Base-by-base conservation (phyloP, 2,888 invertebrate genomes). In the Drosophila gaucha region DNA sequence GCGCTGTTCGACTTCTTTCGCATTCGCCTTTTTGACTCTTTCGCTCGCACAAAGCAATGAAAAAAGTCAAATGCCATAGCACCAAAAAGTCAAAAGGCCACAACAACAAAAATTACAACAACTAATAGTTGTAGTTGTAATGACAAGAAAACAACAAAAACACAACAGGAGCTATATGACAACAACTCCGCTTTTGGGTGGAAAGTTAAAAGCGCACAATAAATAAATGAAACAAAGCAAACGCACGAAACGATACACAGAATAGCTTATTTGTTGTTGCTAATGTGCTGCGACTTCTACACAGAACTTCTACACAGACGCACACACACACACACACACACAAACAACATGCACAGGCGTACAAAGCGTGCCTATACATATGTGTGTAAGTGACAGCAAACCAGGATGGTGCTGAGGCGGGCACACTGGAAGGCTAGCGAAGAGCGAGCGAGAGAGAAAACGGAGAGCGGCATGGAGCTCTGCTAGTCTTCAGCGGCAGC, bases 11-110 rank as follows among this genome's bases (percentile, higher is more conserved):
- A 44, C 39, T 76, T 56, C 56, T 54, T 60, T 59, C 56, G 55
- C 28, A 24, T 52, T 71, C 63, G 72, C 41, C 58, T 64, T 56
- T 67, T 59, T 46, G 67, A 63, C 62, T 73, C 51, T 51, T 55
- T 64, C 41, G 47, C 49, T 60, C 47, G 30, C 47, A 60, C 60
- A 60, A 60, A 47, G 60, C 54, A 59, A 52, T 41, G 38, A 31
- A 54, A 57, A 65, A 74, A 86, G 85, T 80, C 82, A 80, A 80
- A 80, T 73, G 78, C 60, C 82, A 75, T 50, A 67, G 65, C 84
- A 74, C 72, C 83, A 80, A 86, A 83, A 84, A 86, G 80, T 86
- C 86, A 67, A 86, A 82, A 86, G 78, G 84, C 84, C 80, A 79
- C 56, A 56, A 65, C 41, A 60, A 43, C 24, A 38, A 35, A 46